Percentiles rank a stretch among this genome's conserved stretches.
phyloP scores from a whole-genome alignment of 2,797 vertebrate species.

The Parotocinclus haroldoi region DNA sequence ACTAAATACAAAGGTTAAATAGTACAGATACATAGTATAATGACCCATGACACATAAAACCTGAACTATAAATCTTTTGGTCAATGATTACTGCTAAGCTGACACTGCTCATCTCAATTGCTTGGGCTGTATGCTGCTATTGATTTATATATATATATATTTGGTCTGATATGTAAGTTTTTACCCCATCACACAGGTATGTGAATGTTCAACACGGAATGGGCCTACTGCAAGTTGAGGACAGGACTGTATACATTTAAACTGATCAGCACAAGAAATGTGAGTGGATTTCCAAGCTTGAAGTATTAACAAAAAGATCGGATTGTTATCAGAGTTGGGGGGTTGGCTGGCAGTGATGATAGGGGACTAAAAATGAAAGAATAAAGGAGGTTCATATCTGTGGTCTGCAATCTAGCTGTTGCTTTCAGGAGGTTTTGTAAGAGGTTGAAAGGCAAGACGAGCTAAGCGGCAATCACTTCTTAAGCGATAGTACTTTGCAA shows the following conservation, averaged over 20 bases:
- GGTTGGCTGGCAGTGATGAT: constrained; percentile 18
- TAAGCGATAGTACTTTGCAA: constrained; percentile 36
- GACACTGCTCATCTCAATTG: too few relatives aligned
- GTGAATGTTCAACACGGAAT: constrained; percentile 28
- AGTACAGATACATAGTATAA: too few relatives aligned
- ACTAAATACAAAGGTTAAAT: too few relatives aligned
- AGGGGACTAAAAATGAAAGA: constrained; percentile 27
- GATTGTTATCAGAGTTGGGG: constrained; percentile 20
- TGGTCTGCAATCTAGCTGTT: constrained; percentile 43
- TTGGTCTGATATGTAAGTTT: constrained; percentile 6
- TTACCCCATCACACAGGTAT: constrained; percentile 30
- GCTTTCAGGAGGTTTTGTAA: constrained; percentile 45
- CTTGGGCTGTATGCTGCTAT: too few relatives aligned
- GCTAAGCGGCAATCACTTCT: constrained; percentile 36
- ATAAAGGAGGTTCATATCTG: constrained; percentile 47
- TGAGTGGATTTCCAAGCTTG: constrained; percentile 11
- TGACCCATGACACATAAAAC: too few relatives aligned
- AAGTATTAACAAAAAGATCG: constrained; percentile 7
- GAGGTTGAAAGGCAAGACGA: constrained; percentile 44
- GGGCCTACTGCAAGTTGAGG: constrained; percentile 7
- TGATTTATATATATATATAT: too few relatives aligned
- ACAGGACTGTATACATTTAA: constrained; percentile 29
- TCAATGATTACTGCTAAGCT: too few relatives aligned
- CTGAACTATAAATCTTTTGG: too few relatives aligned
- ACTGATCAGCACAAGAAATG: constrained; percentile 34